Conservation (phyloP, 2,888 invertebrate genomes). For the Galeopsomyia nigrocyanea region DNA sequence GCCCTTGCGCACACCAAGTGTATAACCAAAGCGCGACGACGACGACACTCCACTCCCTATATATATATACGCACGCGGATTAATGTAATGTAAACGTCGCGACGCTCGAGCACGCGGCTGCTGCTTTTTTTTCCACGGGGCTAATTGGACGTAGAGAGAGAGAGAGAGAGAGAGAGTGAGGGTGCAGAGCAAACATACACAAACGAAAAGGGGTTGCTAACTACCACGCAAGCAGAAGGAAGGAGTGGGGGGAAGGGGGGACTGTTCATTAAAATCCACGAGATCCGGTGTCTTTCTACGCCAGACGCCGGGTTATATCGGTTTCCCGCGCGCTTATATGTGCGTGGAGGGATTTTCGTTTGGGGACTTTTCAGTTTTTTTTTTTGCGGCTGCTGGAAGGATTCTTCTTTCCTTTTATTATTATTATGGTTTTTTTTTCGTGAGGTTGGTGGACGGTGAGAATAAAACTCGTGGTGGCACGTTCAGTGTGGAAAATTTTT, state of each 20-base stretch:
- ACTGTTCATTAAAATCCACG: conserved; percentile 48
- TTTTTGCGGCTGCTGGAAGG: no score
- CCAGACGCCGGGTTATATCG: conserved; percentile 26
- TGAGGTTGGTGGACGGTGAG: background rate
- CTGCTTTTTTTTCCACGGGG: conserved; percentile 48
- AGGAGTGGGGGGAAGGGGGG: background rate
- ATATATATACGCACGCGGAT: conserved; percentile 44
- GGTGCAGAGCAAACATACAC: conserved; percentile 43
- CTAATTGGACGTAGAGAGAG: conserved; percentile 51
- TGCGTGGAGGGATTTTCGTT: no score
- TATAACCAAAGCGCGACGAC: no score
- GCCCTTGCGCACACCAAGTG: no score
- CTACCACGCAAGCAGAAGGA: conserved; percentile 9
- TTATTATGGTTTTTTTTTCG: conserved; percentile 2
- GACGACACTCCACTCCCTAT: no score
- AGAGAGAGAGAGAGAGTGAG: conserved; percentile 18
- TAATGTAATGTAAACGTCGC: conserved; percentile 63
- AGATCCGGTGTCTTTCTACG: conserved; percentile 45
- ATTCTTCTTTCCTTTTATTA: conserved; percentile 2
- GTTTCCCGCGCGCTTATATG: background rate
- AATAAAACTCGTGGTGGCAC: background rate
- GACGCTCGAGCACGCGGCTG: conserved; percentile 48
- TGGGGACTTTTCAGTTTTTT: no score
- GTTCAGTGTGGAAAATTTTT: background rate
- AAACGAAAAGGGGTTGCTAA: conserved; percentile 42